These are phyloP conservation scores for Porites evermanni DNA, from an alignment of 92 coral and sea anemone genomes.

Conservation along the genomic window DNA sequence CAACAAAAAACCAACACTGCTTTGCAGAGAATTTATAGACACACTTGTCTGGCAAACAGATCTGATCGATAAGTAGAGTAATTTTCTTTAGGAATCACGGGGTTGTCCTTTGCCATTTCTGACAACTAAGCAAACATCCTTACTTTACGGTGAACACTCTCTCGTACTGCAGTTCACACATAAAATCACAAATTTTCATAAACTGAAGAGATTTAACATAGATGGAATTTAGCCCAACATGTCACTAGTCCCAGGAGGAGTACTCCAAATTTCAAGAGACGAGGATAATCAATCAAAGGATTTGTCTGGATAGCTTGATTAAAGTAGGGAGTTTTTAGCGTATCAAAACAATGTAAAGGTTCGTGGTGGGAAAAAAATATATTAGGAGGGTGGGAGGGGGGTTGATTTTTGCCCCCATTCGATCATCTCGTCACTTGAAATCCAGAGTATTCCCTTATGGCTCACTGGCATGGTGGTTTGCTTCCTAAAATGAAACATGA, in stretches of 20 bases:
- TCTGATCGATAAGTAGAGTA: no score
- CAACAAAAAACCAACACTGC: no score
- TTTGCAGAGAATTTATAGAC: no score
- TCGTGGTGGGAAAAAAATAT: constrained; percentile 4
- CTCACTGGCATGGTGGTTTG: constrained; percentile 9
- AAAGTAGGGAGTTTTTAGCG: constrained; percentile 7
- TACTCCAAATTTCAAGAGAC: background rate
- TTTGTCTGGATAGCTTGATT: background rate
- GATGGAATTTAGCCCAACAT: background rate
- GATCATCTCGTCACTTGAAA: background rate
- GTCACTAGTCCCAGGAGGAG: background rate
- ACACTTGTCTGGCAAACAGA: no score
- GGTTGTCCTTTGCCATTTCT: no score
- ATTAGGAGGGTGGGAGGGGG: background rate
- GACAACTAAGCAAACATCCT: no score
- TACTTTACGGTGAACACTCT: no score
- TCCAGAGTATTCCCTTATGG: background rate
- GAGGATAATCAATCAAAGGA: background rate
- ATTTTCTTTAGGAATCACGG: no score
- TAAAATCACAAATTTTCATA: no score
- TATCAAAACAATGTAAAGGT: constrained; percentile 3
- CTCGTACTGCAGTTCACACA: no score
- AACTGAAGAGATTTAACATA: no score
- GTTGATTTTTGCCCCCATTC: no score
- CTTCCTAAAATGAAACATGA: background rate